Base-by-base conservation (phyloP, 2,888 invertebrate genomes). In the Phragmatobia fuliginosa region DNA sequence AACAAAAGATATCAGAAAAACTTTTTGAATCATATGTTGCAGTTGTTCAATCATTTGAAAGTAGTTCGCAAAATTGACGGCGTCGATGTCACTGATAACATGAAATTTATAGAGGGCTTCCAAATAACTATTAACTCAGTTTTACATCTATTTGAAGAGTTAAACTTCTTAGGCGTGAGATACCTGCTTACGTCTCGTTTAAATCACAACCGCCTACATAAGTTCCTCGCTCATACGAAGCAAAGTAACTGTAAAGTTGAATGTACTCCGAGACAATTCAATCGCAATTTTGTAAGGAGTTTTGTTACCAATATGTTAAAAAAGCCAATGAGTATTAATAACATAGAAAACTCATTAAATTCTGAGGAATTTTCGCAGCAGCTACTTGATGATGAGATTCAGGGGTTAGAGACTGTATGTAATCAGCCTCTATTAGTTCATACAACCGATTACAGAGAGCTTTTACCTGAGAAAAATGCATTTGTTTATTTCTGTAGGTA, bases 121-220 rank as follows among this genome's bases (percentile, higher is more conserved):
- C 82, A 79, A 72, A 78, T 83, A 28, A 82, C 82, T 1, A 83
- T 85, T 58, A 76, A 77, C 16, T 82, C 85, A 8, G 64, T 83
- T 36, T 72, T 81, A 65, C 74, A 79, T 25, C 70, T 85, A 32
- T 79, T 80, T 70, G 78, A 80, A 31, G 81, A 83, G 56, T 76
- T 84, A 41, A 71, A 74, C 31, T 69, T 69, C n/a, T 61, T 65
- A 18, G 76, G 79, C 2, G 75, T 71, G 0, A 74, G 74, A 56
- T 70, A 67, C 25, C 72, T 79, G 60, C 62, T 75, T 8, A 81
- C 77, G 6, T 68, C 71, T 60, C 72, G 77, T 28, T 62, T 79
- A 10, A 76, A 70, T 61, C 75, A 74, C 28, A 66, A 62, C 31
- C 38, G 49, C 33, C 52, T 78, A 7, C 72, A 75, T 25, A 70